Evolutionary conservation across 2,113 vertebrate genomes (phyloP).

Genomic region (Halichoeres trimaculatus): DNA sequence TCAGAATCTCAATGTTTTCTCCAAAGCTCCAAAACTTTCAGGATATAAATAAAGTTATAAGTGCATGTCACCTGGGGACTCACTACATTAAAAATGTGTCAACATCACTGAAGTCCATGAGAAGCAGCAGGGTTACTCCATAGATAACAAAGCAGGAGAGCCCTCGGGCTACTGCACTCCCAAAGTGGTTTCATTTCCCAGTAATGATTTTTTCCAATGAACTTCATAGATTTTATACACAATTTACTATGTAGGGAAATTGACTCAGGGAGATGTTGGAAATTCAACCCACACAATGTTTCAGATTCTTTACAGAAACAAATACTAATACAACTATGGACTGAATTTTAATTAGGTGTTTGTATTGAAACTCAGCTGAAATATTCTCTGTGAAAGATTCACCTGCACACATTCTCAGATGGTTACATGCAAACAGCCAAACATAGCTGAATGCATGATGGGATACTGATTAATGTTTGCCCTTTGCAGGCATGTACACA

Average conservation of each 20-base stretch:
- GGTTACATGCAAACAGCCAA: not conserved
- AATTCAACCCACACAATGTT: not conserved
- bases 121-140: constrained; percentile 21
- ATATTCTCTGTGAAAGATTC: not conserved
- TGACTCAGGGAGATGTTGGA: constrained; percentile 5
- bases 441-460: constrained; percentile 27
- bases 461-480: constrained; percentile 50
- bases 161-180: constrained; percentile 13
- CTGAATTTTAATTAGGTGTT: not conserved
- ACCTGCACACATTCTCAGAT: not conserved
- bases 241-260: not conserved
- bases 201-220: constrained; percentile 27
- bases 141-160: constrained; percentile 4
- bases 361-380: not conserved
- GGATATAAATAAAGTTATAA: too few relatives aligned
- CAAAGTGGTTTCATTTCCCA: constrained; percentile 18
- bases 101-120: constrained; percentile 28
- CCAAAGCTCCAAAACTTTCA: too few relatives aligned
- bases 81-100: too few relatives aligned
- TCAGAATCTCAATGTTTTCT: too few relatives aligned
- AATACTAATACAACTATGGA: too few relatives aligned
- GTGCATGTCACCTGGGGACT: too few relatives aligned
- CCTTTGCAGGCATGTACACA: constrained; percentile 43
- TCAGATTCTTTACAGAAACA: not conserved
- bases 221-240: constrained; percentile 33